phyloP scores from a whole-genome alignment of 2,797 vertebrate species.

The Sebastes aleutianus region DNA sequence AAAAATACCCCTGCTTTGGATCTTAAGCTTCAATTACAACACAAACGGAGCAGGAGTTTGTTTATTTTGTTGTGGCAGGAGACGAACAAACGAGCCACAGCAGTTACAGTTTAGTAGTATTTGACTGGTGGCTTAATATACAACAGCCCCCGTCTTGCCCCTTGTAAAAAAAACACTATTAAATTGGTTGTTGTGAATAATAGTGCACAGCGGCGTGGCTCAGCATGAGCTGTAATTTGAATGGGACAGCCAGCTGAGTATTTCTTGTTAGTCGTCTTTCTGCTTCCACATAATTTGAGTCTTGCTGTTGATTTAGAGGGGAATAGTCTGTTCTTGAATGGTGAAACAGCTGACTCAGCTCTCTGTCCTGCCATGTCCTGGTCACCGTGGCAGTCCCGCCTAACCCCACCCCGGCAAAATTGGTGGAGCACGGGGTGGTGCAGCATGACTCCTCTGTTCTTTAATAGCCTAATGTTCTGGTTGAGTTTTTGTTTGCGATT shows the following conservation, averaged over 20 bases:
- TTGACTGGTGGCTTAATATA: not conserved
- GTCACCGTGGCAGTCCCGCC: conserved; percentile 6
- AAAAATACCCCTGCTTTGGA: conserved; percentile 55
- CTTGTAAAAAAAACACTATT: not conserved
- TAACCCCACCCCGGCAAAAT: conserved; percentile 9
- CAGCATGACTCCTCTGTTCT: conserved; percentile 1
- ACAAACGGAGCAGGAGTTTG: conserved; percentile 22
- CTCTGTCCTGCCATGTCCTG: conserved; percentile 1
- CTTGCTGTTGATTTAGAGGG: not conserved
- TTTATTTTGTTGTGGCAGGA: conserved; percentile 19
- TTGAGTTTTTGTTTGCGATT: conserved; percentile 7
- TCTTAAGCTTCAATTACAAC: conserved; percentile 36
- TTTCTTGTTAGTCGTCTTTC: not conserved
- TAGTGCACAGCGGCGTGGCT: not conserved
- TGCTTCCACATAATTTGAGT: conserved; percentile 1
- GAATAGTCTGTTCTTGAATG: not conserved
- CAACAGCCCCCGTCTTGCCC: not conserved
- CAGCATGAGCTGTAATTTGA: not conserved
- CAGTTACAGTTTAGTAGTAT: not conserved
- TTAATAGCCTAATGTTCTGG: not conserved
- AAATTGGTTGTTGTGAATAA: conserved; percentile 6
- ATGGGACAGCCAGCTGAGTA: not conserved
- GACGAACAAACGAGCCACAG: not conserved
- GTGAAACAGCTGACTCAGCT: not conserved
- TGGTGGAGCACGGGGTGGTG: not conserved